Evolutionary conservation across 2,888 invertebrate genomes (phyloP).

Genomic region (Sialis fuliginosa): DNA sequence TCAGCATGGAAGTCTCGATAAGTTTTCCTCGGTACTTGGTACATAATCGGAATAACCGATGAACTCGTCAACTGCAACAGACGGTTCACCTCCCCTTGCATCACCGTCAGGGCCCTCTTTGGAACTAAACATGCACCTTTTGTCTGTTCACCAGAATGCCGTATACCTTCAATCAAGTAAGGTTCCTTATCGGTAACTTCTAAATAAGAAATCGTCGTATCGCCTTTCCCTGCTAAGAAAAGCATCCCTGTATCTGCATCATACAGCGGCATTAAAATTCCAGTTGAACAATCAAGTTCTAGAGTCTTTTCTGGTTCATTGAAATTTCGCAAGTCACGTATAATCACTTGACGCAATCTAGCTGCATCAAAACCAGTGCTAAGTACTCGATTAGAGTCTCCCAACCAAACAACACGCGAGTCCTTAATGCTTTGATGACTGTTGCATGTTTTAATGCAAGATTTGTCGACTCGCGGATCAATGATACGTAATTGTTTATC

Average conservation of each 20-base stretch:
- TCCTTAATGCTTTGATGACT: slow-evolving; percentile 87
- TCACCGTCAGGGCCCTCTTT: slow-evolving; percentile 82
- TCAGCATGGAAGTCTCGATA: slow-evolving; percentile 79
- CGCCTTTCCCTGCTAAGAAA: slow-evolving; percentile 88
- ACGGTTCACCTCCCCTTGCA: slow-evolving; percentile 92
- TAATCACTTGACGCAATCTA: slow-evolving; percentile 71
- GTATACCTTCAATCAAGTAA: slow-evolving; percentile 70
- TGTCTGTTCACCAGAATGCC: slow-evolving; percentile 86
- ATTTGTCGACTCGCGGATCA: slow-evolving; percentile 53
- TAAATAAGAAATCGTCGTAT: slow-evolving; percentile 78
- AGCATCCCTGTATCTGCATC: slow-evolving; percentile 91
- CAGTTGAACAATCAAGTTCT: slow-evolving; percentile 72
- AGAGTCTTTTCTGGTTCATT: slow-evolving; percentile 57
- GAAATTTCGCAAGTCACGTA: slow-evolving; percentile 74
- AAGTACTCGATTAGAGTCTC: slow-evolving; percentile 63
- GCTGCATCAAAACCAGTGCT: slow-evolving; percentile 84
- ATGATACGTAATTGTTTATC: slow-evolving; percentile 77
- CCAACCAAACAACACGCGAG: slow-evolving; percentile 80
- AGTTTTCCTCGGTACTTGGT: slow-evolving; percentile 68
- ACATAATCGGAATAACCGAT: slow-evolving; percentile 82
- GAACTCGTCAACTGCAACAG: slow-evolving; percentile 72
- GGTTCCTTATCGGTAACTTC: slow-evolving; percentile 83
- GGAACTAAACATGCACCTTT: slow-evolving; percentile 87
- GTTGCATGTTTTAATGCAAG: slow-evolving; percentile 42
- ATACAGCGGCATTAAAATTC: slow-evolving; percentile 80